Conservation (phyloP, 1,140 invertebrate species). For the Himalopsyche phryganea region DNA sequence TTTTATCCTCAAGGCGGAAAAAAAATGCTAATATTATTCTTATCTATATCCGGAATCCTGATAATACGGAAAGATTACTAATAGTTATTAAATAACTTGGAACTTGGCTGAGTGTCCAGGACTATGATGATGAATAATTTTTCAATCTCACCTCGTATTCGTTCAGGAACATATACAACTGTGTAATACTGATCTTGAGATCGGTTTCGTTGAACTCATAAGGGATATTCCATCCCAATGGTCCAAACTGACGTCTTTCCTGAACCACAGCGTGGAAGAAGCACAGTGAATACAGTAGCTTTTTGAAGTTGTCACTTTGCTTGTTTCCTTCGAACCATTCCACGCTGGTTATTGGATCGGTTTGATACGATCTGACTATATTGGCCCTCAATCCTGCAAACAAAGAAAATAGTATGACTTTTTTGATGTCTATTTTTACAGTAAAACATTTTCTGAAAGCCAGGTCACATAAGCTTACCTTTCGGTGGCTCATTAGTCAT, state of each 20-base stretch:
- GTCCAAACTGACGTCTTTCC: constrained; percentile 87
- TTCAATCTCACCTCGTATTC: constrained; percentile 69
- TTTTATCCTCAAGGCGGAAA: too few relatives aligned
- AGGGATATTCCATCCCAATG: constrained; percentile 91
- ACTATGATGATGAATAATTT: too few relatives aligned
- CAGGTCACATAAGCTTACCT: constrained; percentile 48
- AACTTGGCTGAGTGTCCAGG: too few relatives aligned
- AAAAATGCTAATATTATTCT: too few relatives aligned
- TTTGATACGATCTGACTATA: constrained; percentile 73
- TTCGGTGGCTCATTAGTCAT: constrained; percentile 95
- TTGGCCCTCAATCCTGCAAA: constrained; percentile 64
- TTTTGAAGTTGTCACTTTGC: constrained; percentile 76
- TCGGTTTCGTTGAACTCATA: constrained; percentile 97
- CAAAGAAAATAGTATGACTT: too few relatives aligned
- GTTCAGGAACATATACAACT: constrained; percentile 86
- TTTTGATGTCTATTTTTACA: too few relatives aligned
- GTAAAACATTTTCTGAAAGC: too few relatives aligned
- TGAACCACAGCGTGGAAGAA: constrained; percentile 94
- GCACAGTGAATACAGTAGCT: constrained; percentile 83
- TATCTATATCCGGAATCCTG: too few relatives aligned
- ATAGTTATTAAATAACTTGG: too few relatives aligned
- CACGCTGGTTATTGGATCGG: constrained; percentile 80
- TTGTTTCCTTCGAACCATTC: constrained; percentile 86
- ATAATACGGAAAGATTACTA: too few relatives aligned
- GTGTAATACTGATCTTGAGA: constrained; percentile 80